Conservation (phyloP, 1,140 invertebrate species). For the Cherax destructor region DNA sequence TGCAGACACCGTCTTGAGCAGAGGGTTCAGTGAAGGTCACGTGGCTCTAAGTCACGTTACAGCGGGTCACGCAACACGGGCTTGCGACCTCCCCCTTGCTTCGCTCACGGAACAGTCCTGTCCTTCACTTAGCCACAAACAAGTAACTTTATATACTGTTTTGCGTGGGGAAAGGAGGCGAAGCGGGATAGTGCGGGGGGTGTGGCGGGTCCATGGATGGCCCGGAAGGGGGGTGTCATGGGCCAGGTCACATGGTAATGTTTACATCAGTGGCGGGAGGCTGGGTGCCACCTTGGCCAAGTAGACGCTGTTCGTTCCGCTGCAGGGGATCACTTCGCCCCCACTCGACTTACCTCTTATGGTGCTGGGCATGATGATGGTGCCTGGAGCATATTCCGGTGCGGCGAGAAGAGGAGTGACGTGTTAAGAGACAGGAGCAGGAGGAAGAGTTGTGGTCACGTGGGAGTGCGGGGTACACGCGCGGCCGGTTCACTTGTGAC, state of each 20-base stretch:
- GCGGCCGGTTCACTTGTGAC: background rate
- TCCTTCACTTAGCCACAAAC: background rate
- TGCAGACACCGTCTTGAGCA: background rate
- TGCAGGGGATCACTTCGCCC: background rate
- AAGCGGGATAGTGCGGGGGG: background rate
- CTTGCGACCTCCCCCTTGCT: background rate
- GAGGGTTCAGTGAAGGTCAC: constrained; percentile 13
- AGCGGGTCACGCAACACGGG: background rate
- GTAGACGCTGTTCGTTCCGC: background rate
- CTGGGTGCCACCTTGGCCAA: background rate
- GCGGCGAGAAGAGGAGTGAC: background rate
- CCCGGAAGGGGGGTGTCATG: background rate
- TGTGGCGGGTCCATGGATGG: background rate
- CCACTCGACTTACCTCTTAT: constrained; percentile 21
- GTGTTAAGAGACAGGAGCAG: background rate
- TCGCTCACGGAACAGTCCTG: background rate
- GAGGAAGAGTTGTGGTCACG: constrained; percentile 1
- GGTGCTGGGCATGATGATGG: constrained; percentile 27
- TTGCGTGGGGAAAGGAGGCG: background rate
- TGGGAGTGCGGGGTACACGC: background rate
- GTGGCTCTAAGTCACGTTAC: background rate
- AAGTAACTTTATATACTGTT: background rate
- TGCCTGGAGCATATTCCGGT: constrained; percentile 9
- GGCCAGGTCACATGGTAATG: constrained; percentile 31
- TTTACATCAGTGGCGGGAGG: constrained; percentile 18